Evolutionary conservation across 1,140 invertebrate genomes (phyloP).

Genomic region (Charaxes varanes): DNA sequence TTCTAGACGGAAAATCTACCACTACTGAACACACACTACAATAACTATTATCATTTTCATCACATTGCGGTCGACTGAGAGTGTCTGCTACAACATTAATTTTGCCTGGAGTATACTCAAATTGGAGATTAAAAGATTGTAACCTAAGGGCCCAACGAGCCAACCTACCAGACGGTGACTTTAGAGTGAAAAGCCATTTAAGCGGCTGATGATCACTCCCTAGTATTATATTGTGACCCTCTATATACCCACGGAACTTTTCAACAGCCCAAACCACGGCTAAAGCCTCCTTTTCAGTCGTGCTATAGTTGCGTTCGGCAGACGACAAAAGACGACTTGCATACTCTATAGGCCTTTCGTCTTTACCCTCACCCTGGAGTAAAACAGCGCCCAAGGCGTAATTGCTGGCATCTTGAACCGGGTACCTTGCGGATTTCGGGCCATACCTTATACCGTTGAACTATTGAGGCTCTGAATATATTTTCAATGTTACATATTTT

Average conservation of each 20-base stretch:
- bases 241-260: conserved; percentile 55
- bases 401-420: conserved; percentile 39
- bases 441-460: too few species aligned
- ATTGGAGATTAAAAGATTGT: conserved; percentile 48
- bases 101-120: conserved; percentile 34
- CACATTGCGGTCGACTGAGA: conserved; percentile 25
- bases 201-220: conserved; percentile 69
- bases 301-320: conserved; percentile 64
- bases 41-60: conserved; percentile 3
- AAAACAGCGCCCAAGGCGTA: conserved; percentile 48
- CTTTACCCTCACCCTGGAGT: conserved; percentile 36
- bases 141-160: conserved; percentile 65
- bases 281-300: conserved; percentile 65
- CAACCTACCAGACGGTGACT: conserved; percentile 49
- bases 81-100: conserved; percentile 38
- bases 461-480: too few species aligned
- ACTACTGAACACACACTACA: conserved; percentile 21
- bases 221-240: conserved; percentile 27
- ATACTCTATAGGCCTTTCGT: conserved; percentile 64
- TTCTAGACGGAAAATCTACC: conserved; percentile 17
- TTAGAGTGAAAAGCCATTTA: conserved; percentile 62
- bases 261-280: conserved; percentile 66
- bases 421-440: too few species aligned
- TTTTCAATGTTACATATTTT: too few species aligned
- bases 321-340: conserved; percentile 43